Evolutionary conservation across 37 sponge, comb jelly and placozoan species (phyloP), one percentile per base, ranked within the genome.

Genomic region (Oopsacas minuta): DNA sequence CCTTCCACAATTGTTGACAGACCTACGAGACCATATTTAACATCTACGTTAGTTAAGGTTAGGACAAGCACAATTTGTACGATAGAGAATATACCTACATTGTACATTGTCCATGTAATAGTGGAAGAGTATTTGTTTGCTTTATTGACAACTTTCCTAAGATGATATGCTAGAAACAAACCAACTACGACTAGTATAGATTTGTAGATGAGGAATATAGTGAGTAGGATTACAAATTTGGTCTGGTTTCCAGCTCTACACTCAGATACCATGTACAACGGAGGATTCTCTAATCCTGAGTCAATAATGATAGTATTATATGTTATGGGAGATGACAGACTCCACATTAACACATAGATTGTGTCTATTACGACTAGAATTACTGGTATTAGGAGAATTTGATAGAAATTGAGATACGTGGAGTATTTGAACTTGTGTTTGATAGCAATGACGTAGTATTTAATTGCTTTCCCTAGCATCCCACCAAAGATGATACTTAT

Each of bases 91-190:
- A 12, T 61, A 10, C 22, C 28, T 7, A 12, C 22, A 34, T 61
- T 61, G 75, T 61, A 61, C 75, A 61, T 61, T 3, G 75, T 61
- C 75, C 75, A 61, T 61, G 75, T 61, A 7, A 61, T n/a, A 34
- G 30, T 61, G 75, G 75, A 61, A 61, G 75, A 20, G 30, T 61
- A 61, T 12, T 61, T 61, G 22, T 61, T 61, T n/a, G 75, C 75
- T 61, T 61, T 61, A n/a, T 61, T 61, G 1, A 61, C 75, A n/a
- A 61, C 75, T n/a, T 61, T 61, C 28, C 75, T 10, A 25, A 61
- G 30, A 12, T 61, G 75, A n/a, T 61, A 61, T 25, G 75, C 75
- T 25, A 61, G 22, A 12, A 61, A 61, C 75, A 61, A n/a, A n/a
- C 75, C 75, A 32, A 61, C 28, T 34, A 61, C 5, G 28, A 61